A percentile compares a stretch with the other conserved stretches of the same genome.
Conservation (phyloP, 2,113 vertebrate genomes). For the Oenanthe oenanthe region DNA sequence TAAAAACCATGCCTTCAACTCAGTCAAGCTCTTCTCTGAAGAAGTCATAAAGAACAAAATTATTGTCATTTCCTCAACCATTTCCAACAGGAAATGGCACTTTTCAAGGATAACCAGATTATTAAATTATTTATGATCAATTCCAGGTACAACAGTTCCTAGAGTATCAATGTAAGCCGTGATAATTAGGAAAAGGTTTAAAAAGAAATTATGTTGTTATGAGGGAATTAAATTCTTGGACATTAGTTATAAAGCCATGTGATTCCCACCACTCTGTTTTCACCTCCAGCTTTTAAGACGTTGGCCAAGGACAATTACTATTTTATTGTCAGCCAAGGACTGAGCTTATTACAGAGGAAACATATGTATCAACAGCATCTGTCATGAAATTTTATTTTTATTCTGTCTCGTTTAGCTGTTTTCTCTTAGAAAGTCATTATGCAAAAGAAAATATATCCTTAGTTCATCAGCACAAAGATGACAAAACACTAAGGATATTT, state of each 20-base stretch:
- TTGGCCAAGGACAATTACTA: background rate
- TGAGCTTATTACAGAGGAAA: slow-evolving; percentile 9
- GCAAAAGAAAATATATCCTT: background rate
- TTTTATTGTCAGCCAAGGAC: background rate
- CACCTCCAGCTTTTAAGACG: slow-evolving; percentile 17
- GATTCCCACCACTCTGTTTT: background rate
- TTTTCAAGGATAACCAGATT: background rate
- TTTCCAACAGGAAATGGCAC: background rate
- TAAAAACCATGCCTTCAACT: background rate
- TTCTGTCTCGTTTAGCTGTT: slow-evolving; percentile 4
- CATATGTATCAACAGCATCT: background rate
- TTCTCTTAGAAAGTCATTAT: slow-evolving; percentile 29
- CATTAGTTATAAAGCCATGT: background rate
- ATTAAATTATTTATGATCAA: background rate
- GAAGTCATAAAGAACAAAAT: background rate
- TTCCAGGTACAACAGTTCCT: background rate
- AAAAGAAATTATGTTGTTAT: background rate
- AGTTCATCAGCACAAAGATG: background rate
- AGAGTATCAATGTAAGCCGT: background rate
- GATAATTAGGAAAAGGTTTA: background rate
- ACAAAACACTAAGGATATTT: background rate
- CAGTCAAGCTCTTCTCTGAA: background rate
- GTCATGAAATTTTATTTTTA: background rate
- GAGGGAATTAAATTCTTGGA: background rate
- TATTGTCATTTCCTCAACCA: background rate